Conservation (phyloP, 2,888 invertebrate species). For the Liposcelis brunnea region DNA sequence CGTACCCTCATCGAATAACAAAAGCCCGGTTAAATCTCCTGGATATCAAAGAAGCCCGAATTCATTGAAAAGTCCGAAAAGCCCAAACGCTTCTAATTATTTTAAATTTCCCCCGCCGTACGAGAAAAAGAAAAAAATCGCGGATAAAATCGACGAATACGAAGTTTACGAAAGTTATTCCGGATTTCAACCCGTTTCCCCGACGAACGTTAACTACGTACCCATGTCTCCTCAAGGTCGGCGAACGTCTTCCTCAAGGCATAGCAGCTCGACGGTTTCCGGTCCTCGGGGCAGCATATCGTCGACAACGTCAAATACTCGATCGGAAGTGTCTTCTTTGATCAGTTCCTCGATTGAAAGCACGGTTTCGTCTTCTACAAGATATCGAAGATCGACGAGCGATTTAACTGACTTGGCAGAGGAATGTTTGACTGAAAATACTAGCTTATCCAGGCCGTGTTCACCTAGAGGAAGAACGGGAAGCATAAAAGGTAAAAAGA, state of each 20-base stretch:
- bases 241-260: not conserved
- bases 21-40: slow-evolving; percentile 4
- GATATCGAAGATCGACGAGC: slow-evolving; percentile 53
- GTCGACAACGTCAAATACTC: not conserved
- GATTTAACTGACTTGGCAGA: slow-evolving; percentile 48
- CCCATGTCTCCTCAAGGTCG: not conserved
- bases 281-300: not conserved
- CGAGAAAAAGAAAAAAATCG: slow-evolving; percentile 2
- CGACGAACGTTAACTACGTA: slow-evolving; percentile 3
- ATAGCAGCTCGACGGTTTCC: not conserved
- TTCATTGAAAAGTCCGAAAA: slow-evolving; percentile 2
- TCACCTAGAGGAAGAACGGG: slow-evolving; percentile 40
- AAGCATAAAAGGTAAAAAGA: slow-evolving; percentile 16
- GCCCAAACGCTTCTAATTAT: slow-evolving; percentile 1
- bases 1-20: not conserved
- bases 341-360: not conserved
- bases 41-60: not conserved
- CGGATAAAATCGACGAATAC: slow-evolving; percentile 7
- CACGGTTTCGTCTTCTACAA: not conserved
- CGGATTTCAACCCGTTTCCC: not conserved
- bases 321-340: slow-evolving; percentile 6
- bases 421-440: slow-evolving; percentile 34
- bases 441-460: slow-evolving; percentile 41
- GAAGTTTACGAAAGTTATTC: slow-evolving; percentile 2
- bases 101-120: slow-evolving; percentile 5